phyloP scores from a whole-genome alignment of 2,113 vertebrate genomes.

The Gallinago media region DNA sequence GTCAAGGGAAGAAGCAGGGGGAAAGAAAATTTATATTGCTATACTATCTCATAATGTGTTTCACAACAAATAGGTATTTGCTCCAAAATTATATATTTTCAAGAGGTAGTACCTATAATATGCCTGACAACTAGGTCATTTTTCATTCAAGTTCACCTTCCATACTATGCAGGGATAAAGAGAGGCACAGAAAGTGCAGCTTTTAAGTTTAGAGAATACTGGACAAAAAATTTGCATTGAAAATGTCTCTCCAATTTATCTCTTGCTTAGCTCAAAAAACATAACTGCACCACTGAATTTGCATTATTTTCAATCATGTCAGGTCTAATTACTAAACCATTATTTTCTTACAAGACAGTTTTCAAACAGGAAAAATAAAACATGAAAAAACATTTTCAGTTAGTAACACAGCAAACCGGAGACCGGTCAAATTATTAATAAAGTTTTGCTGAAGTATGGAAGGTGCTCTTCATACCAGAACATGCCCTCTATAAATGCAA shows the following conservation, averaged over 20 bases:
- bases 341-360: not conserved
- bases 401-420: not conserved
- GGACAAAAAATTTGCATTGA: not conserved
- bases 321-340: not conserved
- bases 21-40: not conserved
- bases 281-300: not conserved
- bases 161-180: slow-evolving; percentile 51
- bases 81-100: slow-evolving; percentile 5
- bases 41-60: not conserved
- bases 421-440: not conserved
- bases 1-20: not conserved
- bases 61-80: not conserved
- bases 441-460: slow-evolving; percentile 71
- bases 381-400: not conserved
- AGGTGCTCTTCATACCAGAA: slow-evolving; percentile 70
- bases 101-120: slow-evolving; percentile 48
- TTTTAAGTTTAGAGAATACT: not conserved
- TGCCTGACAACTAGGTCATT: not conserved
- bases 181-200: not conserved
- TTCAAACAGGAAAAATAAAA: not conserved
- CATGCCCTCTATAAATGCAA: slow-evolving; percentile 68
- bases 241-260: not conserved
- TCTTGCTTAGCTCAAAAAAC: not conserved
- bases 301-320: not conserved
- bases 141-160: slow-evolving; percentile 72